Base-by-base conservation (phyloP, 2,797 vertebrate genomes). In the Syndactyla subalaris region DNA sequence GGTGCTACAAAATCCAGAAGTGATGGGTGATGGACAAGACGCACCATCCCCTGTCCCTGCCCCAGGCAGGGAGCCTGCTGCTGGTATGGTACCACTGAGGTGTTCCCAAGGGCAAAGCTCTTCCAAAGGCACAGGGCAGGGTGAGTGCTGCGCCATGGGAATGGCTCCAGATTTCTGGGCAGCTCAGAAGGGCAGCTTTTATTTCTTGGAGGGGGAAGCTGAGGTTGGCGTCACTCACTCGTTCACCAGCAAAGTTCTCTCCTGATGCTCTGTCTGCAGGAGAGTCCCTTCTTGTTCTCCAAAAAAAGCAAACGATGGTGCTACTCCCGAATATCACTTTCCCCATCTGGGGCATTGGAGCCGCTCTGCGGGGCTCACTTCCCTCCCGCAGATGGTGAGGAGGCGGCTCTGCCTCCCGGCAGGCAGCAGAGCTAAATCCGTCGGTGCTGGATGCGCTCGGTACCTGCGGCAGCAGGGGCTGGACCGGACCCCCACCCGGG, bases 301-400 rank as follows among this genome's bases (percentile, higher is more conserved):
- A 19, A 21, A 66, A 89, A 87, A 83, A 95, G 19, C 46, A 75
- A 46, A 59, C 70, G 48, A 12, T 21, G 77, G 85, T 75, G 92
- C 80, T 95, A 38, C 95, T 95, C 88, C 41, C 3, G 58, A 52
- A 89, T 43, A 6, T 67, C 6, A 12, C 93, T 49, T 45, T 74
- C 58, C 90, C 96, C 93, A 92, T 91, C 90, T 95, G 88, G 85
- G 92, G 41, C 17, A 12, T 46, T 86, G 93, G 83, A 94, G 52
- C 3, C 1, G 77, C 89, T 89, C 54, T 67, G 71, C 20, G 23
- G 93, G 93, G 89, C 85, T 36, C 71, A 55, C 65, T 78, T 81
- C 81, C 94, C 89, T 84, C 76, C 91, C 1, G 73, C 94, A 93
- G 94, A 93, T 88, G 95, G 95, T 67, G 91, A 59, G 94, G 93